Evolutionary conservation across 2,797 vertebrate species (phyloP).

Genomic region (Nasua narica): DNA sequence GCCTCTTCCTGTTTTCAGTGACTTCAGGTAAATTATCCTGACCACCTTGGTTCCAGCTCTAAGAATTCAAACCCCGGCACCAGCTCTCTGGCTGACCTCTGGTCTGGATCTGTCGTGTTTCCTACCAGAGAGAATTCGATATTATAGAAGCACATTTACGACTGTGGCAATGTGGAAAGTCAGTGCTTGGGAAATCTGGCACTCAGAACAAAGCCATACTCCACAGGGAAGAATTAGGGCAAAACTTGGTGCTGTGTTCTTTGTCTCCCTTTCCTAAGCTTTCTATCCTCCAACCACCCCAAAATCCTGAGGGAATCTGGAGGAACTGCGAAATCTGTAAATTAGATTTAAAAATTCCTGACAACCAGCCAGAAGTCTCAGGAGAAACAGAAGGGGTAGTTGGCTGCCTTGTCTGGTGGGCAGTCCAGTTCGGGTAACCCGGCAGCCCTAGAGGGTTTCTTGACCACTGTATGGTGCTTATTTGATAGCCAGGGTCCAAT

Average conservation of each 20-base stretch:
- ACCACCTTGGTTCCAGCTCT: not conserved
- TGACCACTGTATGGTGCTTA: not conserved
- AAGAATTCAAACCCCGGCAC: not conserved
- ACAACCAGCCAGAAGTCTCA: not conserved
- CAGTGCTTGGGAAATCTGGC: not conserved
- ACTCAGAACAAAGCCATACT: not conserved
- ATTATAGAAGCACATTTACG: not conserved
- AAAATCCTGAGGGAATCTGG: not conserved
- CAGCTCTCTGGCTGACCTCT: not conserved
- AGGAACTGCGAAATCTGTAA: not conserved
- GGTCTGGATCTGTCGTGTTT: not conserved
- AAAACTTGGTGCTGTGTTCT: not conserved
- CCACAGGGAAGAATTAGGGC: not conserved
- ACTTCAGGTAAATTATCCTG: slow-evolving; percentile 11
- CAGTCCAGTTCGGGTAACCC: not conserved
- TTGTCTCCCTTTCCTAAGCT: not conserved
- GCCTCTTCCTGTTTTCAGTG: not conserved
- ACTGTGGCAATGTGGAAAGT: not conserved
- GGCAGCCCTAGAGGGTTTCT: not conserved
- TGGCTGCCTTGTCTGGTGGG: not conserved
- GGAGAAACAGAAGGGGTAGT: not conserved
- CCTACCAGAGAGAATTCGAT: not conserved
- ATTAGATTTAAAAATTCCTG: slow-evolving; percentile 2
- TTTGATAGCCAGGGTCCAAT: not conserved
- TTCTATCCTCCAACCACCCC: not conserved